Evolutionary conservation across 2,888 invertebrate species (phyloP), one percentile per base, ranked within the genome.

Genomic region (Pyrocoelia pectoralis): DNA sequence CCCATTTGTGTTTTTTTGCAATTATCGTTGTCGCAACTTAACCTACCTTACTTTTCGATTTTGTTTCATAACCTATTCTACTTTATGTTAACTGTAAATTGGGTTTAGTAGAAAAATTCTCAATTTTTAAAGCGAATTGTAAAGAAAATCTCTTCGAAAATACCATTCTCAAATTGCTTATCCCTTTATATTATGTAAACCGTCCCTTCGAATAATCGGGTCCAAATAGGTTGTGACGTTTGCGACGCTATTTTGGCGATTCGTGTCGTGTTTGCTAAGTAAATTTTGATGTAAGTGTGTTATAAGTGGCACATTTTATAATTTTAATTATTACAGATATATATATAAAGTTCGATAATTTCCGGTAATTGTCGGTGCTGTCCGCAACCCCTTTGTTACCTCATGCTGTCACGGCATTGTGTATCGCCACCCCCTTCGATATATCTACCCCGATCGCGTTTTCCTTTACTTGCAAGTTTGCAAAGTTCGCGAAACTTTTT

Each of bases 341-440:
- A 17, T 43, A 43, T 4, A 12, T 72, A 71, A 56, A 63, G 67
- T 65, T 77, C 77, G 77, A 68, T 51, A 15, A 41, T 53, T 58
- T 52, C 70, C 73, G 74, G 41, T 52, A 54, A 56, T 53, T 64
- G 50, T 73, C 76, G 74, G 65, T 57, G 46, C 53, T 56, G 66
- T 65, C 68, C 75, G 75, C 61, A 66, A 72, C 75, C 76, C 76
- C 75, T 71, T 66, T 72, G 67, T 69, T 55, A 70, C 70, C 69
- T 71, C 70, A 68, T 63, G 70, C 72, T 68, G 70, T 72, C 72
- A 72, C 73, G 73, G 75, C 76, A 75, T 76, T 77, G 74, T 77
- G 74, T 76, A 74, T 74, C 73, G 72, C 74, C 75, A 73, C 74
- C 73, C 33, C 68, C 70, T 72, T 57, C 68, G 70, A 62, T 71